Conservation (phyloP, 2,113 vertebrate genomes). For the Lagopus muta region DNA sequence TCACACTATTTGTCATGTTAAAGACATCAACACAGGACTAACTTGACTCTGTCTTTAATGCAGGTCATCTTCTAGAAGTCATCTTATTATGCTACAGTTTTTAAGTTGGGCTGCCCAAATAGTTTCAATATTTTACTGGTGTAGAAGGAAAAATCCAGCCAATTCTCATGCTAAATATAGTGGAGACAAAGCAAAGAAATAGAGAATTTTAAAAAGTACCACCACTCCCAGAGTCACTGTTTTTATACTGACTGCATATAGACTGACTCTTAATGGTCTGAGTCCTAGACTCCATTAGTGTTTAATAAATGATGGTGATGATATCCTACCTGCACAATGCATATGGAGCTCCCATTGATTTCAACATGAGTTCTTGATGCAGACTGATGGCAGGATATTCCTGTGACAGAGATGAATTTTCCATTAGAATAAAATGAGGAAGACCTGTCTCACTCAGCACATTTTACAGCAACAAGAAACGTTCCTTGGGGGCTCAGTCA, state of each 20-base stretch:
- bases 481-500: slow-evolving; percentile 2
- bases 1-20: not conserved
- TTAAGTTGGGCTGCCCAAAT: not conserved
- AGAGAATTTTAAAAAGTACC: not conserved
- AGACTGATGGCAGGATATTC: slow-evolving; percentile 45
- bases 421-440: slow-evolving; percentile 63
- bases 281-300: slow-evolving; percentile 26
- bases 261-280: not conserved
- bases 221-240: not conserved
- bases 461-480: slow-evolving; percentile 40
- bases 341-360: not conserved
- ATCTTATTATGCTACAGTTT: not conserved
- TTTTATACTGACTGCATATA: not conserved
- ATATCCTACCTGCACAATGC: slow-evolving; percentile 29
- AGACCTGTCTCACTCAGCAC: slow-evolving; percentile 58
- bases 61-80: not conserved
- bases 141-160: not conserved
- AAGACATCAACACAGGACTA: not conserved
- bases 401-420: slow-evolving; percentile 63
- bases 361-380: not conserved
- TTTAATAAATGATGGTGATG: slow-evolving; percentile 63
- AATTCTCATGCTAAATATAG: not conserved
- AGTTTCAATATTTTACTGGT: not conserved
- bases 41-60: not conserved
- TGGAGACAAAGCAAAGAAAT: not conserved